Conservation (phyloP, 2,113 vertebrate species). For the Salvelinus namaycush region DNA sequence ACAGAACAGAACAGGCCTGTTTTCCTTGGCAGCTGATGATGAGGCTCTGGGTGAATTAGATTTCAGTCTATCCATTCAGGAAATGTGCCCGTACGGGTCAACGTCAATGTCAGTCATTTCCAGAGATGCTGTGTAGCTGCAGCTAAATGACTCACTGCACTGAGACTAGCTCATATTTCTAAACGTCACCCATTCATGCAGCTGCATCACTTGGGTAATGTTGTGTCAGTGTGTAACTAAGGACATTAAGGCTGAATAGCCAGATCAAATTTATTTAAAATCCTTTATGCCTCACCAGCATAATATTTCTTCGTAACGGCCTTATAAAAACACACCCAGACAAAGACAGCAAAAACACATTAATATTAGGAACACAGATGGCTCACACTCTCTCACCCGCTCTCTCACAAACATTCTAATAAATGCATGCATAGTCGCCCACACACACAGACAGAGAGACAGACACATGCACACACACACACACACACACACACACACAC, state of each 20-base stretch:
- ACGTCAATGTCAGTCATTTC: constrained; percentile 66
- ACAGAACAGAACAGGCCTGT: constrained; percentile 33
- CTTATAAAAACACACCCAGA: neutral
- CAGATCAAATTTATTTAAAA: constrained; percentile 57
- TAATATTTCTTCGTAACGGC: neutral
- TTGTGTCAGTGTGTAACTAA: constrained; percentile 60
- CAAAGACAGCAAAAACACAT: neutral
- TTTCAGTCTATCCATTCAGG: constrained; percentile 66
- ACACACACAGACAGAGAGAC: neutral
- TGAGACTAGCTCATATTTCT: constrained; percentile 67
- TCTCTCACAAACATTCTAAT: neutral
- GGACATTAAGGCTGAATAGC: constrained; percentile 69
- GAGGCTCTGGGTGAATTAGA: constrained; percentile 37
- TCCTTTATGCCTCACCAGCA: constrained; percentile 68
- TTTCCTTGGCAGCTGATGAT: constrained; percentile 38
- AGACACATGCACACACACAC: neutral
- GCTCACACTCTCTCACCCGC: neutral
- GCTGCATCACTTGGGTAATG: constrained; percentile 51
- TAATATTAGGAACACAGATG: neutral
- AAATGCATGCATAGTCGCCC: neutral
- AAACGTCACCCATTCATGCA: constrained; percentile 66
- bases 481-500: too few relatives aligned
- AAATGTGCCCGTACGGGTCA: constrained; percentile 59
- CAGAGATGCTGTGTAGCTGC: constrained; percentile 50
- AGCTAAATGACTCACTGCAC: constrained; percentile 66